Evolutionary conservation across 1,140 invertebrate genomes (phyloP).

Genomic region (Pachyrhynchus sulphureomaculatus): DNA sequence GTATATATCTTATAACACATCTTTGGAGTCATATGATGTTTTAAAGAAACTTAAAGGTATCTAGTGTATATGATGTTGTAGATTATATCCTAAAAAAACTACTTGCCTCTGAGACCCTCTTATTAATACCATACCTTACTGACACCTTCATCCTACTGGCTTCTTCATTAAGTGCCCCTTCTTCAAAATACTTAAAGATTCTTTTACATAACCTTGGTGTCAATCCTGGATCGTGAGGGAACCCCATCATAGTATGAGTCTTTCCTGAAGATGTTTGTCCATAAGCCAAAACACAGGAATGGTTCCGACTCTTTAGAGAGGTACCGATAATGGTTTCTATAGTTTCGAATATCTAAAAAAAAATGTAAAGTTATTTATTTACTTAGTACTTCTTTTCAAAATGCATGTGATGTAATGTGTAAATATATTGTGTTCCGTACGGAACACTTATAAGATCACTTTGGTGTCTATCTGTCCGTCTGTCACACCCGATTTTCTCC

Average conservation of each 20-base stretch:
- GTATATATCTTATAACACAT: too few relatives aligned
- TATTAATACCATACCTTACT: conserved; percentile 39
- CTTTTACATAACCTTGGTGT: conserved; percentile 54
- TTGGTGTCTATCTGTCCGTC: too few relatives aligned
- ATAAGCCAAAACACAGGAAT: conserved; percentile 71
- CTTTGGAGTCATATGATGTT: too few relatives aligned
- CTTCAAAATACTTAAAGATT: conserved; percentile 47
- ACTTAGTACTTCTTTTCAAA: too few relatives aligned
- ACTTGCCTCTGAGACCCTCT: neutral
- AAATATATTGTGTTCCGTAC: too few relatives aligned
- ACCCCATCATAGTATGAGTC: conserved; percentile 76
- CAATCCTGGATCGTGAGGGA: conserved; percentile 57
- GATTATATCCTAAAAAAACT: too few relatives aligned
- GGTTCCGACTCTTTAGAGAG: conserved; percentile 58
- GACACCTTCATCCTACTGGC: conserved; percentile 31
- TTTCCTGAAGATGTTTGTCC: conserved; percentile 81
- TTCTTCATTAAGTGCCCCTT: conserved; percentile 40
- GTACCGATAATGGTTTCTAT: conserved; percentile 66
- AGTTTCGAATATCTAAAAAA: conserved; percentile 63
- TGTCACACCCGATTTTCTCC: too few relatives aligned
- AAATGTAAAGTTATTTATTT: conserved; percentile 6
- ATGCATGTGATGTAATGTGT: too few relatives aligned
- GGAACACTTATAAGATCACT: too few relatives aligned
- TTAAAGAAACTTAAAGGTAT: too few relatives aligned
- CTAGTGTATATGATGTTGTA: too few relatives aligned